Evolutionary conservation across 2,797 vertebrate genomes (phyloP), one percentile per base, ranked within the genome.

Genomic region (Hybognathus amarus): DNA sequence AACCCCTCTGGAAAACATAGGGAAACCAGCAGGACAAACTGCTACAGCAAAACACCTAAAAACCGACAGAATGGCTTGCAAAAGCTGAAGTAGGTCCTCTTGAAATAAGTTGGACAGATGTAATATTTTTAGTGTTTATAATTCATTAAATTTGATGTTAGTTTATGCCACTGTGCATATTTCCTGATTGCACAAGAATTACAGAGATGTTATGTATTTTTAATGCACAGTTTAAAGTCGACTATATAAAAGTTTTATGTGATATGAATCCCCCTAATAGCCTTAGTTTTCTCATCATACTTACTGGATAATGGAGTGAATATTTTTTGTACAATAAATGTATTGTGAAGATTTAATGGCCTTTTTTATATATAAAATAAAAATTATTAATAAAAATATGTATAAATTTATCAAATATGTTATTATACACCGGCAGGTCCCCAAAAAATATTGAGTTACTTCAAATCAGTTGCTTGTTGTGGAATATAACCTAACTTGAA

Each of bases 61-160:
- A 74, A 68, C 47, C 66, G 2, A 24, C 83, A 40, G 42, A 79
- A 81, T 84, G 85, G 78, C 80, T 85, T 83, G 63, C 80, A 87
- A 81, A 85, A 83, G 30, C 36, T 64, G 11, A 77, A 75, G 17
- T 56, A 33, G 42, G 67, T 80, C 73, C 17, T 70, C 18, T 40
- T 59, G 36, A 17, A n/a, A 68, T 74, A 74, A 40, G 12, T 45
- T 45, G 42, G 54, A 42, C n/a, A 27, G 9, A 61, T 10, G 36
- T 13, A 30, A 27, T 17, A 56, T 54, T 69, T 24, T 20, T 27
- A 15, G 24, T 15, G 50, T 45, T 33, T 11, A 59, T n/a, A 54
- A 59, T 52, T 36, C 1, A 27, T 17, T 77, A 18, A 2, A 9
- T 75, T n/a, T n/a, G 30, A 64, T 54, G 5, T 77, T 73, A 50